phyloP scores from a whole-genome alignment of 2,888 invertebrate species.

The Synergus gifuensis region DNA sequence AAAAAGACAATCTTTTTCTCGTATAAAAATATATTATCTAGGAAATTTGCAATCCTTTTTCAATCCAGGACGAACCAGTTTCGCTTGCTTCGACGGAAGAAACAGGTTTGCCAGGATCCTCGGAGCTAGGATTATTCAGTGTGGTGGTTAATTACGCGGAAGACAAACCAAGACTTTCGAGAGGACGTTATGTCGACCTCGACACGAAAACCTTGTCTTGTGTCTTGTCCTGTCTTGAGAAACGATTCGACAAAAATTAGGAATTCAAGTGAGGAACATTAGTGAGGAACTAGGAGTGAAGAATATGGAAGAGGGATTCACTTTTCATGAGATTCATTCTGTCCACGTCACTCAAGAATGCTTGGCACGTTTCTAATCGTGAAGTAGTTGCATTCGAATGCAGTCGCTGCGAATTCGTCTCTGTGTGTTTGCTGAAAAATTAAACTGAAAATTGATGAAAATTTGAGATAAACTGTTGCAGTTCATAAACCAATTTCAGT shows the following conservation, averaged over 20 bases:
- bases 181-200: slow-evolving; percentile 17
- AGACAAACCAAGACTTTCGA: slow-evolving; percentile 29
- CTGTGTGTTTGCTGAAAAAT: not conserved
- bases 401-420: slow-evolving; percentile 12
- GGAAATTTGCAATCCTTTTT: slow-evolving; percentile 7
- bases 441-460: not conserved
- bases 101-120: slow-evolving; percentile 38
- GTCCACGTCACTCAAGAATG: not conserved
- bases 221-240: not conserved
- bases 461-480: not conserved
- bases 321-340: slow-evolving; percentile 23
- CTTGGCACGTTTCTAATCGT: slow-evolving; percentile 26
- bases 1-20: not conserved
- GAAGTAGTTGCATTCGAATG: not conserved
- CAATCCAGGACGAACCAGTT: slow-evolving; percentile 25
- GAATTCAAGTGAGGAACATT: not conserved
- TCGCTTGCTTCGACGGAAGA: not conserved
- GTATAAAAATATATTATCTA: not conserved
- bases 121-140: slow-evolving; percentile 33
- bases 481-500: not conserved
- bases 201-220: slow-evolving; percentile 31
- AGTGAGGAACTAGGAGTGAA: not conserved
- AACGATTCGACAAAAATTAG: not conserved
- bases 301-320: not conserved
- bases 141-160: slow-evolving; percentile 38